phyloP scores from a whole-genome alignment of 2,888 invertebrate species.

The Cheiracanthium punctorium region DNA sequence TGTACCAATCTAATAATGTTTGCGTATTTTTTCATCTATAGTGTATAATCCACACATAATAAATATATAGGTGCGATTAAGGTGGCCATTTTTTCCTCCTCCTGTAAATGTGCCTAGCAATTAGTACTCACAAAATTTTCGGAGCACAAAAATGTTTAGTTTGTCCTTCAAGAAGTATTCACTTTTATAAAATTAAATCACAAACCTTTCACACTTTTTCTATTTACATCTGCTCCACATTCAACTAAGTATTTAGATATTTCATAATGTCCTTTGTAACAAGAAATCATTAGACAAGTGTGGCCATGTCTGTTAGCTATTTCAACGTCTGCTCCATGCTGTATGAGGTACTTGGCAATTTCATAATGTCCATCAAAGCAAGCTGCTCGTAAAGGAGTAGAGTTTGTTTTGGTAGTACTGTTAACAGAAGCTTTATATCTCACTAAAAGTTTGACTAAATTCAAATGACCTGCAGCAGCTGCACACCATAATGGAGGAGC shows the following conservation, averaged over 20 bases:
- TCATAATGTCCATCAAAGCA: slow-evolving; percentile 97
- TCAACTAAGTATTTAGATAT: slow-evolving; percentile 92
- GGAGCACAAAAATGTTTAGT: too few species aligned
- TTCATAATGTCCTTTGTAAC: slow-evolving; percentile 93
- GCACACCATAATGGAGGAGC: slow-evolving; percentile 99
- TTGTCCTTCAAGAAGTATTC: too few species aligned
- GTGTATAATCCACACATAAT: too few species aligned
- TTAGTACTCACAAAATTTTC: too few species aligned
- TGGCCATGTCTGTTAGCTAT: slow-evolving; percentile 96
- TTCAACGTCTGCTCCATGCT: slow-evolving; percentile 95
- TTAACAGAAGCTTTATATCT: slow-evolving; percentile 92
- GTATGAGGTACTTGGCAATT: slow-evolving; percentile 93
- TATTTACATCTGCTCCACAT: slow-evolving; percentile 92
- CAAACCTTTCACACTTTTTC: slow-evolving; percentile 81
- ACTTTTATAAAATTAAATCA: neutral
- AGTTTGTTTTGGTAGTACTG: slow-evolving; percentile 94
- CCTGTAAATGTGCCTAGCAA: too few species aligned
- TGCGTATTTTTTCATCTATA: too few species aligned
- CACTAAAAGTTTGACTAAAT: slow-evolving; percentile 89
- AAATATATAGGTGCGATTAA: too few species aligned
- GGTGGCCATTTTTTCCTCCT: too few species aligned
- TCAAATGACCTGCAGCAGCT: slow-evolving; percentile 94
- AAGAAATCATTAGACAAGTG: slow-evolving; percentile 98
- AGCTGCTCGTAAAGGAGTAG: slow-evolving; percentile 94
- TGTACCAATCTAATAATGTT: too few species aligned